Evolutionary conservation across 2,888 invertebrate genomes (phyloP), one percentile per base, ranked within the genome.

Genomic region (Cataglyphis rosenhaueri): DNA sequence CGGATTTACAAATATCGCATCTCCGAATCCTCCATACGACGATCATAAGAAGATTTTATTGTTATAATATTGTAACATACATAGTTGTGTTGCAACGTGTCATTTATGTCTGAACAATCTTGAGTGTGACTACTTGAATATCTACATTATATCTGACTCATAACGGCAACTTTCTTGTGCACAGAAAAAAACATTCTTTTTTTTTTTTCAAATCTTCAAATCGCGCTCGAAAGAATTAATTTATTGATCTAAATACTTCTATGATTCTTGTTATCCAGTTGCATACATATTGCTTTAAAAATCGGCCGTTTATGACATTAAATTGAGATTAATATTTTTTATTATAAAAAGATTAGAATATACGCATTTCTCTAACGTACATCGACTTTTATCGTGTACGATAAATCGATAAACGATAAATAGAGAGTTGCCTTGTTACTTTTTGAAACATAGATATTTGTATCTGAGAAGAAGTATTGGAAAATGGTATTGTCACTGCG

Each of bases 71-170:
- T 76, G 61, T 44, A 52, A 52, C 41, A 48, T 12, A 52, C 25
- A 48, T 71, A 59, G 64, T 25, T 55, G 32, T 44, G 12, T 15
- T 70, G 64, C 35, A 57, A 57, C 32, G 18, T 52, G 52, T 70
- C 52, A 38, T 61, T 71, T 70, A 62, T 81, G 85, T 82, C 85
- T 52, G 85, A 82, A 57, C 59, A 85, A 55, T 78, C 38, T 32
- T 48, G 32, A 70, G 41, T 81, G 59, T 35, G 41, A 85, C 85
- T 84, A 85, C 85, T 85, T 76, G 15, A 25, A 55, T 25, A 15
- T 73, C 73, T 71, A 35, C 68, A 44, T 71, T 29, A 8, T 32
- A 35, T 41, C 73, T 44, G 73, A 71, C 32, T 57, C 21, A 41
- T 59, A 59, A 44, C n/a, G 18, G 59, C 44, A 44, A 35, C n/a